Percentiles rank a stretch among this genome's conserved stretches.
Evolutionary conservation across 1,140 invertebrate genomes (phyloP).

Genomic region (Alviniconcha marisindica): DNA sequence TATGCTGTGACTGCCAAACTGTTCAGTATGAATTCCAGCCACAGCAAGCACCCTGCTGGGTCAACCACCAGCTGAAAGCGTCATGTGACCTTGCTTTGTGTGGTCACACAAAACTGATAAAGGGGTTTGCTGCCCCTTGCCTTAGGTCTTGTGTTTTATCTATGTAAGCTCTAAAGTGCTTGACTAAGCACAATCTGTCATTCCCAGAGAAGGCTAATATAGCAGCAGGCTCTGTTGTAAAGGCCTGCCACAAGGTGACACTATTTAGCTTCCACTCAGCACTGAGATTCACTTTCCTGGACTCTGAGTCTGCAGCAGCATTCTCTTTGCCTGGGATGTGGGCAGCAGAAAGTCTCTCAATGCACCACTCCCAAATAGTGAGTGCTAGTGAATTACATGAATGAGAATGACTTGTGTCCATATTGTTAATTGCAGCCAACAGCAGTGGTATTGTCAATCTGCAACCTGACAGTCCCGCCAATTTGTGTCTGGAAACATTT

Average conservation of each 20-base stretch:
- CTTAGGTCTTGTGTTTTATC: neutral
- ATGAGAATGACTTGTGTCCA: conserved; percentile 24
- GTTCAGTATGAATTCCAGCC: no score
- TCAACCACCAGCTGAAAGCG: neutral
- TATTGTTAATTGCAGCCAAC: neutral
- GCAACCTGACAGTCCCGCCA: neutral
- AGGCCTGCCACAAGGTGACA: neutral
- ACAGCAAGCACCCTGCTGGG: neutral
- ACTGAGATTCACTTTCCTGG: conserved; percentile 46
- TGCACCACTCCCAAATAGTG: conserved; percentile 49
- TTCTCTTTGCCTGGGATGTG: conserved; percentile 47
- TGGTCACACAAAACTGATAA: neutral
- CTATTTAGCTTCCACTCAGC: conserved; percentile 22
- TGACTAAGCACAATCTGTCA: neutral
- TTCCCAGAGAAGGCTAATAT: neutral
- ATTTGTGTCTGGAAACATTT: neutral
- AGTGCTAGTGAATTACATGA: conserved; percentile 41
- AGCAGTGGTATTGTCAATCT: conserved; percentile 24
- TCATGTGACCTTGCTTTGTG: no score
- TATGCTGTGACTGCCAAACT: no score
- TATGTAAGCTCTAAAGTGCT: neutral
- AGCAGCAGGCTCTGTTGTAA: neutral
- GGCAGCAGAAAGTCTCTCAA: conserved; percentile 37
- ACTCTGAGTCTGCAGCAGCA: conserved; percentile 51
- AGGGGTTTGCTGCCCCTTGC: neutral